Conservation (phyloP, 1,140 invertebrate species). For the Parasteatoda tepidariorum region DNA sequence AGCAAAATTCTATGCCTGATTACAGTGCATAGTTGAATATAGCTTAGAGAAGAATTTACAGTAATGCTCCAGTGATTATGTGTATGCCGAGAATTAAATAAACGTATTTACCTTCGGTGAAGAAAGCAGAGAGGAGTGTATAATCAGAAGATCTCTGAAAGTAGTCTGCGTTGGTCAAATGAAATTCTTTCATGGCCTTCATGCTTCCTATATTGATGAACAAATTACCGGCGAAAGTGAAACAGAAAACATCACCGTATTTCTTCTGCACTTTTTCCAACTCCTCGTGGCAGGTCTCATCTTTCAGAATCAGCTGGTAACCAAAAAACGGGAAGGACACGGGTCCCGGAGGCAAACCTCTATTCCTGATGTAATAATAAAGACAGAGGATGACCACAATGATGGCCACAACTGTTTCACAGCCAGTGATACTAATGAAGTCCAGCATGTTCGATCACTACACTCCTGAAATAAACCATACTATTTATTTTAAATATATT, state of each 20-base stretch:
- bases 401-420: background rate
- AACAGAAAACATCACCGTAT: background rate
- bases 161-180: background rate
- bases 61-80: too few relatives aligned
- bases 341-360: background rate
- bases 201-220: background rate
- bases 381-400: background rate
- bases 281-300: background rate
- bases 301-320: background rate
- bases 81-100: too few relatives aligned
- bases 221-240: background rate
- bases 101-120: slow-evolving; percentile 9
- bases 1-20: too few relatives aligned
- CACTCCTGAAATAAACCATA: too few relatives aligned
- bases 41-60: too few relatives aligned
- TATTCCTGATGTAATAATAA: background rate
- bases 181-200: background rate
- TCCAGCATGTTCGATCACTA: too few relatives aligned
- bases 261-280: background rate
- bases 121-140: background rate
- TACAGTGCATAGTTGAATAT: too few relatives aligned
- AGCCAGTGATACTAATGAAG: background rate
- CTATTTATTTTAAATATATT: too few relatives aligned
- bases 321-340: background rate
- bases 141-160: too few relatives aligned